Evolutionary conservation across 2,797 vertebrate genomes (phyloP), one percentile per base, ranked within the genome.

Genomic region (Epinephelus coioides): DNA sequence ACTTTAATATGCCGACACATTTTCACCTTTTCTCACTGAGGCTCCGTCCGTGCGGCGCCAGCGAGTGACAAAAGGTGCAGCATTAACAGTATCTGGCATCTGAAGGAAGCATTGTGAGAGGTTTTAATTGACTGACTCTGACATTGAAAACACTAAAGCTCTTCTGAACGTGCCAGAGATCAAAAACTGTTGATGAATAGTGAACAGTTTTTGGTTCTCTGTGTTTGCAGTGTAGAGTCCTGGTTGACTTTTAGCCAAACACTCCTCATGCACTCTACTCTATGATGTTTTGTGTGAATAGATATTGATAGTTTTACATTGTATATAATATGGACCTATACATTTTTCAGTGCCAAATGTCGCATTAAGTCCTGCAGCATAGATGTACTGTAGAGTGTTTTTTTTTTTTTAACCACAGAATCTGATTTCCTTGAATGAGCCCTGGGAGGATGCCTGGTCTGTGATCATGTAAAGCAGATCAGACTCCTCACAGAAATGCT

Each of bases 331-430:
- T 76, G 85, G 88, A 90, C 87, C 84, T 84, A 78, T 68, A 89
- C 81, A 71, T 68, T 82, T 91, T 79, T 83, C 81, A 73, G 90
- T 94, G 94, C 93, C 93, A 95, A 94, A 91, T 47, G 69, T 83
- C 63, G 81, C 40, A 23, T 23, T 43, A 56, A 83, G 80, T 75
- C 80, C 25, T 73, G 73, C 79, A 77, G 82, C 71, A 61, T 27
- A 72, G 78, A 65, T 59, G 67, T 57, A 27, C 69, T 43, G 15
- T 49, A 30, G 71, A 66, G 64, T 18, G 76, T 46, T 49, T 50
- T 21, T 30, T 68, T 27, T 56, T 12, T 30, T 40, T 51, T 21
- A 11, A 56, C 56, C 18, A 47, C 38, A 54, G 21, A 21, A 4
- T 81, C 60, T 13, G 4, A 56, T 43, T 68, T 70, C 38, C 19